Evolutionary conservation across 2,888 invertebrate species (phyloP), one percentile per base, ranked within the genome.

Genomic region (Leptopilina syphax): DNA sequence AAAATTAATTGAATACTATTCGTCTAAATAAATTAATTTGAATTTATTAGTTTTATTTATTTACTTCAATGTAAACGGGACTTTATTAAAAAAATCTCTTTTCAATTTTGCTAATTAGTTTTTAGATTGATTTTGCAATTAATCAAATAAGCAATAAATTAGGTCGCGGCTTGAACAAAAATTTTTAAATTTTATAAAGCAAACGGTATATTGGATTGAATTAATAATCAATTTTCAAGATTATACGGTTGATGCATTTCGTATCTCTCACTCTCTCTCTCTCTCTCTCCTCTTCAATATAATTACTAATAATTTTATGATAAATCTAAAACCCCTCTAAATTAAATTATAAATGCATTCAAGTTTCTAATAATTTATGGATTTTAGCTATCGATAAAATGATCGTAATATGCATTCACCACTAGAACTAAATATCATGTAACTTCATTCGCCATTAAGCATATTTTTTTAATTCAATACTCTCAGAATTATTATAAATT

Each of bases 211-310:
- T 63, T 7, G 63, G 24, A 63, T 63, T 63, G 9, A 63, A 63
- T 63, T 63, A 63, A 63, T 13, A 57, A 73, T 73, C 73, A 73
- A 73, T 73, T 73, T 73, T 57, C 13, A n/a, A 57, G 13, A 73
- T 50, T 34, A 70, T 13, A 3, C 24, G 24, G 24, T 34, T 73
- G 34, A 41, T 57, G 34, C 41, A 57, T 57, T 7, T n/a, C 34
- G 34, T n/a, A 34, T 47, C 24, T 24, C 44, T 27, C 27, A 2
- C 27, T 34, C 3, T 34, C 34, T 34, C 34, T 34, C 34, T 34
- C 34, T 34, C 34, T 2, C 34, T 34, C 34, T 34, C 5, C 24
- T 70, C 50, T 50, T 50, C 24, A 70, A 27, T 24, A 50, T 47
- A 50, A 8, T 34, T 24, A 34, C 73, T 73, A n/a, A 54, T 73